Evolutionary conservation across 2,888 invertebrate species (phyloP).

Genomic region (Periphyllus acericola): DNA sequence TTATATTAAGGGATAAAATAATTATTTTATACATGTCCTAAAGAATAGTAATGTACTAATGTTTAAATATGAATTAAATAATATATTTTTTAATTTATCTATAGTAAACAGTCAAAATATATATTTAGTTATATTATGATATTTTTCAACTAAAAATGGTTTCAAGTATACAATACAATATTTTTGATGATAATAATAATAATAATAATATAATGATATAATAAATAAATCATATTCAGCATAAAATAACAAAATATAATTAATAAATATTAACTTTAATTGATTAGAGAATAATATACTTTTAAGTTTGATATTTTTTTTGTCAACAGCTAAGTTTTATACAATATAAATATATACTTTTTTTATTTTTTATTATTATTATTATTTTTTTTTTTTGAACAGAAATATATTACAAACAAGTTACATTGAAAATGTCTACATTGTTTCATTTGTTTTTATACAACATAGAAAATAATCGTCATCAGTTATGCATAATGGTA

Average conservation of each 20-base stretch:
- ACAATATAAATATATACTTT: neutral
- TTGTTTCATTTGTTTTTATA: neutral
- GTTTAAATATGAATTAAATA: no score
- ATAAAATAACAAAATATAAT: conserved; percentile 33
- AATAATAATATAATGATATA: neutral
- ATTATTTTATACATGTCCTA: no score
- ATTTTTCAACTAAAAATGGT: conserved; percentile 7
- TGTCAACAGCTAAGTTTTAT: neutral
- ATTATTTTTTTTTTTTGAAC: neutral
- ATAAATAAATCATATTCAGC: conserved; percentile 10
- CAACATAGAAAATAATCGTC: conserved; percentile 19
- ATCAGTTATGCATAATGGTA: neutral
- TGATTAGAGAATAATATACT: neutral
- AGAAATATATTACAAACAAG: neutral
- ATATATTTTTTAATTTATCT: neutral
- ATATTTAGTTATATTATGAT: conserved; percentile 21
- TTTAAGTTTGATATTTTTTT: neutral
- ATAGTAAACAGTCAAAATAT: conserved; percentile 21
- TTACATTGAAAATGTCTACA: neutral
- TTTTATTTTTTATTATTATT: conserved; percentile 3
- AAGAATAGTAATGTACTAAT: no score
- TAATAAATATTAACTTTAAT: neutral
- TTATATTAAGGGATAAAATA: no score
- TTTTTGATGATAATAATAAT: conserved; percentile 16
- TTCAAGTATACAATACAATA: conserved; percentile 2